phyloP scores from a whole-genome alignment of 2,113 vertebrate species.

The Psittacus erithacus region DNA sequence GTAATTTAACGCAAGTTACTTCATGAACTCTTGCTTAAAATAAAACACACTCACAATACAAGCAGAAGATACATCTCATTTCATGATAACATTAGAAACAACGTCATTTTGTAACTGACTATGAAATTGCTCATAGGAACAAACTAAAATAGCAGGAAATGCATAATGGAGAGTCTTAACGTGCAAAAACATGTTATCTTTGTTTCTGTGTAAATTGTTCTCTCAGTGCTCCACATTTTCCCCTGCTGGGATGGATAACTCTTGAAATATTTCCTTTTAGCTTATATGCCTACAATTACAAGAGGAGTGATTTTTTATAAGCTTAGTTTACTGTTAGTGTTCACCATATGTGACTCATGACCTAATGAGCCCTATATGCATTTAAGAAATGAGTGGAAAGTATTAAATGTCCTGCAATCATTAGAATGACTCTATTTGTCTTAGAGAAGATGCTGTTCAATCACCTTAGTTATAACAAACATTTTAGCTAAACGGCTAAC shows the following conservation, averaged over 20 bases:
- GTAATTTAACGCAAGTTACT: slow-evolving; percentile 76
- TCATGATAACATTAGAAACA: not conserved
- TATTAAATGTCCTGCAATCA: not conserved
- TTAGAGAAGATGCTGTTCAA: not conserved
- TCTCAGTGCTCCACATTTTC: not conserved
- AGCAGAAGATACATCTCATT: not conserved
- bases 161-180: not conserved
- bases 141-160: not conserved
- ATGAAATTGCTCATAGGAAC: not conserved
- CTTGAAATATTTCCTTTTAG: not conserved
- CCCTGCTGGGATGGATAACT: not conserved
- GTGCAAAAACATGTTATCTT: not conserved
- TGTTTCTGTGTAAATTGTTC: not conserved
- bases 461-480: not conserved
- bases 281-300: not conserved
- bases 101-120: slow-evolving; percentile 7
- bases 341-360: not conserved
- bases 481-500: not conserved
- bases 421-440: not conserved
- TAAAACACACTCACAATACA: not conserved
- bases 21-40: slow-evolving; percentile 41
- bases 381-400: not conserved
- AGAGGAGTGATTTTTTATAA: not conserved
- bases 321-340: not conserved
- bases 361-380: not conserved